Percentiles rank a stretch among this genome's conserved stretches.
Conservation (phyloP, 2,113 vertebrate species). For the Oryzias javanicus region DNA sequence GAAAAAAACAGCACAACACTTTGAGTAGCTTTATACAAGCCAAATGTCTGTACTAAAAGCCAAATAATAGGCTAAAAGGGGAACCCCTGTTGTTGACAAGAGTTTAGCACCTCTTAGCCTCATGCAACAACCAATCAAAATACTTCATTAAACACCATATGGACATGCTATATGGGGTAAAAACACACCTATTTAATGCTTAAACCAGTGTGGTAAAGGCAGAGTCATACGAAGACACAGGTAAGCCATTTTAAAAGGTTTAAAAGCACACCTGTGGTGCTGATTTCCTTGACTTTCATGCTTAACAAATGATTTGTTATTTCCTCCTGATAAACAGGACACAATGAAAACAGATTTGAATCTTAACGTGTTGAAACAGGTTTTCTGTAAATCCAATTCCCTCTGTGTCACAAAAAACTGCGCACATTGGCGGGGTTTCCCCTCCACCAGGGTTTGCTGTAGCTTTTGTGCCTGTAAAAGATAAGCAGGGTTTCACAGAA, state of each 20-base stretch:
- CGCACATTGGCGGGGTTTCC: too few relatives aligned
- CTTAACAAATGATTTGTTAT: conserved; percentile 6
- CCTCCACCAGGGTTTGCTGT: not conserved
- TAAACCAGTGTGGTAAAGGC: conserved; percentile 33
- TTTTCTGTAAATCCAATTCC: not conserved
- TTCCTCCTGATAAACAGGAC: not conserved
- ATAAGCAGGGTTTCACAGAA: not conserved
- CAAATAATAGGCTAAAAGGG: conserved; percentile 34
- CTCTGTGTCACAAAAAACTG: not conserved
- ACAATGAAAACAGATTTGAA: not conserved
- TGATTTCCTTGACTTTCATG: too few relatives aligned
- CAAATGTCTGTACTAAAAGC: conserved; percentile 12
- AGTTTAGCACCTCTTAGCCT: conserved; percentile 8
- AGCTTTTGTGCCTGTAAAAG: not conserved
- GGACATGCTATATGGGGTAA: not conserved
- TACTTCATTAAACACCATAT: conserved; percentile 31
- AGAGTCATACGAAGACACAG: not conserved
- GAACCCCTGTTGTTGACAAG: conserved; percentile 6
- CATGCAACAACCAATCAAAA: conserved; percentile 1
- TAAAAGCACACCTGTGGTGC: not conserved
- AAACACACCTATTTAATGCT: not conserved
- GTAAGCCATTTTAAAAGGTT: not conserved
- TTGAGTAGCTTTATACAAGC: not conserved
- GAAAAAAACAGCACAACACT: conserved; percentile 10
- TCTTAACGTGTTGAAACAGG: not conserved